Percentiles rank a stretch among this genome's conserved stretches.
Conservation (phyloP, 2,797 vertebrate species). For the Otolemur crassicaudatus region DNA sequence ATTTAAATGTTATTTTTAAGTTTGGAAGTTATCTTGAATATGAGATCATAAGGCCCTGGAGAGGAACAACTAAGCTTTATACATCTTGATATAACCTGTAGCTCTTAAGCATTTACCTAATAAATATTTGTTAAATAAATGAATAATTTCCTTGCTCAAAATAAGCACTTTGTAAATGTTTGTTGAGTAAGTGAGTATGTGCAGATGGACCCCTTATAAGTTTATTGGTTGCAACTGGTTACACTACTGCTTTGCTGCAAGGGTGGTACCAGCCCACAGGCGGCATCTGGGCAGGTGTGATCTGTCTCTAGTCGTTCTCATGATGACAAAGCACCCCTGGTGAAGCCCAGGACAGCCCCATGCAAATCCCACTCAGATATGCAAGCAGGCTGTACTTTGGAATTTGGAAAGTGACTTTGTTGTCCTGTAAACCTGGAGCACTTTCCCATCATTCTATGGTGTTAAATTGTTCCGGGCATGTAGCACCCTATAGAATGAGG, state of each 20-base stretch:
- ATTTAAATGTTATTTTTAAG: not conserved
- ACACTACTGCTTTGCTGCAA: not conserved
- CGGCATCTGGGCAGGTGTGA: not conserved
- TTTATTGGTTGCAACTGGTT: not conserved
- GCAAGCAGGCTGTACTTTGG: not conserved
- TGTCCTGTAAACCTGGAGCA: not conserved
- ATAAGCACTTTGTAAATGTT: not conserved
- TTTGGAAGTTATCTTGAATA: slow-evolving; percentile 11
- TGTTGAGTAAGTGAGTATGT: not conserved
- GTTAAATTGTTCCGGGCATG: not conserved
- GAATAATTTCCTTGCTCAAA: not conserved
- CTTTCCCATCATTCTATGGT: not conserved
- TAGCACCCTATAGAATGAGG: not conserved
- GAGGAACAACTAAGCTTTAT: not conserved
- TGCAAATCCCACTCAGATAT: not conserved
- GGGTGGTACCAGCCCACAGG: not conserved
- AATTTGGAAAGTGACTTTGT: not conserved
- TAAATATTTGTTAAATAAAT: slow-evolving; percentile 30
- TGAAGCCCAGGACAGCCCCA: rapidly evolving
- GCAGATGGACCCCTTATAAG: not conserved
- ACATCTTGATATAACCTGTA: not conserved
- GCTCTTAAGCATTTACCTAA: not conserved
- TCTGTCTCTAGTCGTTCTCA: not conserved
- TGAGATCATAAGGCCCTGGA: not conserved
- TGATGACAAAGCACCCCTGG: too few relatives aligned